Evolutionary conservation across 2,888 invertebrate species (phyloP), one percentile per base, ranked within the genome.

Genomic region (Carcina quercana): DNA sequence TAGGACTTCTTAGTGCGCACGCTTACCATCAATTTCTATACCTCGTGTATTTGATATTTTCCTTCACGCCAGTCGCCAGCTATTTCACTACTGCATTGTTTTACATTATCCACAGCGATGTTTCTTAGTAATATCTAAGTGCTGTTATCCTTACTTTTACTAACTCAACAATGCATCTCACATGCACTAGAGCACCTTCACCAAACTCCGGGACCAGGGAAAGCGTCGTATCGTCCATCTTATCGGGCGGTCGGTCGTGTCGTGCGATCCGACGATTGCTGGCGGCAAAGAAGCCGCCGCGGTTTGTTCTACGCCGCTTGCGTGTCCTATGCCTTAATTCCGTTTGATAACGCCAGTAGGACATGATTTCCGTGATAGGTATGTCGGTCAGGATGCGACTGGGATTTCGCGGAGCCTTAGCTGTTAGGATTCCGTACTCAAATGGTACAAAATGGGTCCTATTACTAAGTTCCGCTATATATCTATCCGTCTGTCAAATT

Each of bases 181-280:
- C 11, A 12, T 8, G 38, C 41, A 36, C 41, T 37, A 10, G 8
- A 8, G 20, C 20, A 8, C 42, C 37, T 24, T 26, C 38, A 37
- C 38, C 35, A 34, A 30, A 32, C 35, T 8, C n/a, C 20, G 8
- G 20, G 30, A 29, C 24, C 32, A 25, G 28, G 29, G 34, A 32
- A 40, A 35, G 37, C 26, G 32, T n/a, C 14, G 15, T 36, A 44
- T 44, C 42, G 42, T 38, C 19, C 11, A 24, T 20, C n/a, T 20
- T 20, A 34, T 34, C 34, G 30, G 28, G 30, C 32, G 38, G 43
- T 46, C 45, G 37, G 22, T 32, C 39, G 42, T 40, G 44, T 46
- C 42, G 41, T 42, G 45, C 47, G 48, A 47, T 50, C 34, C 30
- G 30, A 39, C 45, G 44, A 45, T 50, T 43, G 42, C 11, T 26